Evolutionary conservation across 2,888 invertebrate genomes (phyloP).

Genomic region (Taphrorychus bicolor): DNA sequence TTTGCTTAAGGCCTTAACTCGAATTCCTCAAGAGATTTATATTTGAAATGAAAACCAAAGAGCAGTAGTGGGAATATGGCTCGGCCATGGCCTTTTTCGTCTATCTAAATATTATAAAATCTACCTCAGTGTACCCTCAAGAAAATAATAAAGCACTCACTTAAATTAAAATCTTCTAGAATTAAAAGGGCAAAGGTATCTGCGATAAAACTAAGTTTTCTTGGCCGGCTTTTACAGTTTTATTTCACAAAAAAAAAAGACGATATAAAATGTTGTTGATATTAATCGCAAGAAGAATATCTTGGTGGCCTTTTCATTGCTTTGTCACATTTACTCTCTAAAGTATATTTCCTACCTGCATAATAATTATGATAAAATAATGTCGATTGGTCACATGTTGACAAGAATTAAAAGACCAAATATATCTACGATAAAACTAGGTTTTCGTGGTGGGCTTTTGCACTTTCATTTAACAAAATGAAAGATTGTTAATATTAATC

Average conservation of each 20-base stretch:
- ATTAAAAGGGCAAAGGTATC: conserved; percentile 38
- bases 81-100: neutral
- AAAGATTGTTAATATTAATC: too few species aligned
- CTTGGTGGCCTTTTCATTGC: too few species aligned
- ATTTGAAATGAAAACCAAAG: conserved; percentile 2
- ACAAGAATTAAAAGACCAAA: too few species aligned
- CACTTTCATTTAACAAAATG: too few species aligned
- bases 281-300: conserved; percentile 37
- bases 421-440: too few species aligned
- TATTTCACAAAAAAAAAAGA: conserved; percentile 23
- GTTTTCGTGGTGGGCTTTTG: too few species aligned
- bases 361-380: conserved; percentile 35
- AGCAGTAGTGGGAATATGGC: neutral
- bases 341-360: conserved; percentile 8
- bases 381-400: conserved; percentile 37
- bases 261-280: conserved; percentile 33
- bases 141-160: conserved; percentile 39
- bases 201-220: conserved; percentile 24
- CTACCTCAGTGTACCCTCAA: conserved; percentile 20
- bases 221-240: conserved; percentile 26
- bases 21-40: neutral
- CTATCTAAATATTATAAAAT: conserved; percentile 32
- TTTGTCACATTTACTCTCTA: neutral
- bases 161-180: conserved; percentile 36
- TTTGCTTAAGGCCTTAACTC: neutral